Evolutionary conservation across 2,797 vertebrate species (phyloP).

Genomic region (Melanotaenia trifasciata): DNA sequence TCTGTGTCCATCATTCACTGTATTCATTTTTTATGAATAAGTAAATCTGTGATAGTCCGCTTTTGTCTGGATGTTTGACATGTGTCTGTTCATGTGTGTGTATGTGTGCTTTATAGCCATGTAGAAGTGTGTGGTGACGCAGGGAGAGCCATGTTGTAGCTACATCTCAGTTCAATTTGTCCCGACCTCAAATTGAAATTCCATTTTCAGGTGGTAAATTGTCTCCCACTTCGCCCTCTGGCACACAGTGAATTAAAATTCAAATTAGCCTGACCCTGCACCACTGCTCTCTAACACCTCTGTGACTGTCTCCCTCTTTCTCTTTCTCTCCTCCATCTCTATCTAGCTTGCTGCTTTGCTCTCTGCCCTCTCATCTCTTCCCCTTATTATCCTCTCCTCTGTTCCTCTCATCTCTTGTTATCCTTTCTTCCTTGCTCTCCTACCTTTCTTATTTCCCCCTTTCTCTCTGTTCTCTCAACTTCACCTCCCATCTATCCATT

Average conservation of each 20-base stretch:
- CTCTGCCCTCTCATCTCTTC: slow-evolving; percentile 77
- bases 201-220: slow-evolving; percentile 85
- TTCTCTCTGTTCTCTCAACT: slow-evolving; percentile 29
- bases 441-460: slow-evolving; percentile 51
- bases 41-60: slow-evolving; percentile 1
- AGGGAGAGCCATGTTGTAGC: slow-evolving; percentile 78
- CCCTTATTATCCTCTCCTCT: slow-evolving; percentile 73
- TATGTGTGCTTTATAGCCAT: slow-evolving; percentile 13
- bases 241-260: slow-evolving; percentile 85
- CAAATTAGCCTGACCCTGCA: slow-evolving; percentile 84
- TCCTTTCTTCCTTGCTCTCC: slow-evolving; percentile 60
- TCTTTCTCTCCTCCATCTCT: slow-evolving; percentile 51
- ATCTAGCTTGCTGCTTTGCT: slow-evolving; percentile 61
- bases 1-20: background rate
- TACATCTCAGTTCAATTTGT: slow-evolving; percentile 85
- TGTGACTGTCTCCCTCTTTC: slow-evolving; percentile 61
- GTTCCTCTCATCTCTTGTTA: slow-evolving; percentile 74
- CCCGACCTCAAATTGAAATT: slow-evolving; percentile 85
- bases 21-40: slow-evolving; percentile 9
- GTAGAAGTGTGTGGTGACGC: slow-evolving; percentile 31
- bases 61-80: slow-evolving; percentile 40
- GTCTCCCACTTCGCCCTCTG: slow-evolving; percentile 84
- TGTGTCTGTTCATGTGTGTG: slow-evolving; percentile 16
- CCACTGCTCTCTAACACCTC: slow-evolving; percentile 74
- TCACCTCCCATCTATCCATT: slow-evolving; percentile 20